Evolutionary conservation across 2,797 vertebrate genomes (phyloP), one percentile per base, ranked within the genome.

Genomic region (Brachyrhaphis roseni): DNA sequence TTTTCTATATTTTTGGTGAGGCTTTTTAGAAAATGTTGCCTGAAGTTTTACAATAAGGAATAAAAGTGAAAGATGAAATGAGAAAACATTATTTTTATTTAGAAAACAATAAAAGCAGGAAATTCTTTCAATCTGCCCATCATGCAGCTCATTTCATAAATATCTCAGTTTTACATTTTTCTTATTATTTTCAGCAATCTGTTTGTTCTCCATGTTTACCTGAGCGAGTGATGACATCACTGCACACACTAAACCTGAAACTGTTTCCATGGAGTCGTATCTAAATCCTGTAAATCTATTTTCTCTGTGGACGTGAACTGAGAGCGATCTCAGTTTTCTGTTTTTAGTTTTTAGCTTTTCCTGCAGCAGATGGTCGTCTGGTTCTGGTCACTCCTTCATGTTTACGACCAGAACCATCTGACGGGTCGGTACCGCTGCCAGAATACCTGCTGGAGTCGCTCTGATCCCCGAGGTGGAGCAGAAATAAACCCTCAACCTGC

Each of bases 361-460:
- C 34, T 11, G 81, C 39, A 20, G 76, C 86, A 87, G 88, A 89
- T 89, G 84, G 78, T 49, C 23, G 0, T 78, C 76, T 81, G 68
- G 80, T 75, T 4, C 66, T 80, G 39, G 51, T 72, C 36, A 0
- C 23, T 70, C 68, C 72, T 51, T 43, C 2, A 72, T 85, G 86
- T 89, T 90, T 88, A 84, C 81, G 47, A 76, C 81, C 0, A 3
- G 47, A 1, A 36, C 87, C 88, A 91, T 87, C 88, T 91, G 90
- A 90, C 73, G 1, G 57, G 18, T 16, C 2, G 12, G 4, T 57
- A 15, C 16, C 46, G 0, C 75, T 75, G 85, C 84, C 88, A 86
- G 80, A 20, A 47, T 10, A 81, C 89, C 85, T 75, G 82, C 86
- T 78, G 82, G 47, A 68, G 23, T 4, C 16, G 23, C 46, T 20